Evolutionary conservation across 2,888 invertebrate genomes (phyloP).

Genomic region (Tenthredo distinguenda): DNA sequence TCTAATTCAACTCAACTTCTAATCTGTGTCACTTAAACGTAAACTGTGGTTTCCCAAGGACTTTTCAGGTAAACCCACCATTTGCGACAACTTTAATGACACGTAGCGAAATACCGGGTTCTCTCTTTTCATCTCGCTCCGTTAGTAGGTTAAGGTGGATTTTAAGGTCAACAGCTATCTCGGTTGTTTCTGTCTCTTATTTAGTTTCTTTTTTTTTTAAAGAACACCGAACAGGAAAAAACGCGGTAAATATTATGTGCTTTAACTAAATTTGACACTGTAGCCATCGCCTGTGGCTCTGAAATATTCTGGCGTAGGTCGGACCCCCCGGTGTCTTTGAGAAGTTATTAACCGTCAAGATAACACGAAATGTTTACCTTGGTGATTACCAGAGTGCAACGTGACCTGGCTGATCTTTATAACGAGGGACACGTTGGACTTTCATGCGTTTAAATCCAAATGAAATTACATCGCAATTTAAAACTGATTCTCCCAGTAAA

Average conservation of each 20-base stretch:
- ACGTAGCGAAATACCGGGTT: conserved; percentile 28
- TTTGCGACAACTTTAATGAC: conserved; percentile 49
- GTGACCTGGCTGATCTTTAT: conserved; percentile 35
- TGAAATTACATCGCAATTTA: conserved; percentile 41
- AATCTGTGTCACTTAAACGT: conserved; percentile 35
- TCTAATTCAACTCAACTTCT: conserved; percentile 38
- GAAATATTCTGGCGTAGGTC: neutral
- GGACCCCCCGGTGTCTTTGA: conserved; percentile 36
- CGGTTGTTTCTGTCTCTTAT: conserved; percentile 3
- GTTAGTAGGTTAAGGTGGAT: conserved; percentile 50
- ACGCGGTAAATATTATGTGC: neutral
- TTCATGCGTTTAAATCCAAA: conserved; percentile 5
- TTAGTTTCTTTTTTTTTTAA: neutral
- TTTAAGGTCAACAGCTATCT: conserved; percentile 34
- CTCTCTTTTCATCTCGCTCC: conserved; percentile 43
- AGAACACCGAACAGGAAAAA: neutral
- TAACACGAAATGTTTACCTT: conserved; percentile 33
- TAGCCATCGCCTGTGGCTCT: neutral
- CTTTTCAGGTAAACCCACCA: conserved; percentile 45
- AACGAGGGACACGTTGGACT: conserved; percentile 20
- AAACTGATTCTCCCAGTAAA: conserved; percentile 26
- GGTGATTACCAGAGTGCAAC: conserved; percentile 36
- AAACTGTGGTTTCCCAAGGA: conserved; percentile 47
- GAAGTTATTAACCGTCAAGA: conserved; percentile 41
- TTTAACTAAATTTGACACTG: conserved; percentile 4